These are phyloP conservation scores for Mayetiola destructor DNA, from an alignment of 2,888 invertebrate genomes.

Conservation along the genomic window DNA sequence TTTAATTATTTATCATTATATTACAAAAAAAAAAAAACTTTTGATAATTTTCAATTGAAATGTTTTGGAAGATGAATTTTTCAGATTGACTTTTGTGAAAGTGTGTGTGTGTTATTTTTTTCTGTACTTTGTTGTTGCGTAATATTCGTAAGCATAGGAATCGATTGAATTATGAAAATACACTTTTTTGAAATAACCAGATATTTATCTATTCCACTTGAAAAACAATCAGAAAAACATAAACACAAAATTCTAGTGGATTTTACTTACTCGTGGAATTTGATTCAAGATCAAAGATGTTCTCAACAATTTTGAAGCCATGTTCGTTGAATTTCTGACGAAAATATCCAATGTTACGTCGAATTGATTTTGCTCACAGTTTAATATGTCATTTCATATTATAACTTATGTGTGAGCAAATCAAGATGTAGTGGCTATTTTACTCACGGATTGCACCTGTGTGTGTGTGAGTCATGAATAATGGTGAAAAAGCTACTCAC, in stretches of 20 bases:
- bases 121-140: background rate
- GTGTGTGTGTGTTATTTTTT: background rate
- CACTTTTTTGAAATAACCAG: background rate
- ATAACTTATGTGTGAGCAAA: too few relatives aligned
- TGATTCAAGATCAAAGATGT: slow-evolving; percentile 30
- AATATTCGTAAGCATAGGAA: background rate
- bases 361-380: too few relatives aligned
- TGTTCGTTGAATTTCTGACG: too few relatives aligned
- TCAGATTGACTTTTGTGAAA: background rate
- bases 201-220: too few relatives aligned
- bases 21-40: background rate
- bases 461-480: too few relatives aligned
- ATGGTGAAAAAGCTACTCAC: too few relatives aligned
- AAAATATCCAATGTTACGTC: too few relatives aligned
- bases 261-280: slow-evolving; percentile 26
- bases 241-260: slow-evolving; percentile 27
- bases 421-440: too few relatives aligned
- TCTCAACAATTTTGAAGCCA: slow-evolving; percentile 34
- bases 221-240: background rate
- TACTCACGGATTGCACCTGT: too few relatives aligned
- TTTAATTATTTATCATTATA: background rate
- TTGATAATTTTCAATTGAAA: background rate
- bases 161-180: background rate
- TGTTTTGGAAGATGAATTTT: background rate
- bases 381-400: too few relatives aligned